Evolutionary conservation across 2,797 vertebrate species (phyloP).

Genomic region (Philypnodon macrostomus): DNA sequence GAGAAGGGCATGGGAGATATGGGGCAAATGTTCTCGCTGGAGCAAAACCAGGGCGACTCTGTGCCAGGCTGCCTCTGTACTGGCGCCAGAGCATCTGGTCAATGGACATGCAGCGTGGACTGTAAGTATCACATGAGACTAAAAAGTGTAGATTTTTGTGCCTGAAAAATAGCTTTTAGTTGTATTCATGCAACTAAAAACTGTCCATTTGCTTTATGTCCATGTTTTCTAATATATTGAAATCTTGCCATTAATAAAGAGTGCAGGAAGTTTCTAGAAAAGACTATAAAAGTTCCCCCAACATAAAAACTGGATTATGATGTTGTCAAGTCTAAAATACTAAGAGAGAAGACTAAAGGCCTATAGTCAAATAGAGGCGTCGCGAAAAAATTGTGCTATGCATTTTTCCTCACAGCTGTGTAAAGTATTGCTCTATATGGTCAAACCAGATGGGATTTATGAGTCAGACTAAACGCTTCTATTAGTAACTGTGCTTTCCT

Average conservation of each 20-base stretch:
- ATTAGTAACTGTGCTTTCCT: slow-evolving; percentile 7
- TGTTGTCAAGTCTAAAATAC: too few relatives aligned
- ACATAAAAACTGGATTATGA: too few relatives aligned
- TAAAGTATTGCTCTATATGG: neutral
- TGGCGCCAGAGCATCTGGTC: slow-evolving; percentile 38
- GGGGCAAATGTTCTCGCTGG: slow-evolving; percentile 41
- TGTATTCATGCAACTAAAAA: too few relatives aligned
- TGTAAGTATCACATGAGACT: too few relatives aligned
- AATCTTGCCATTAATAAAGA: too few relatives aligned
- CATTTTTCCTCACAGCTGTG: slow-evolving; percentile 3
- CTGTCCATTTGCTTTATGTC: too few relatives aligned
- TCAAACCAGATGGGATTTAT: slow-evolving; percentile 10
- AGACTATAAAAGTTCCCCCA: too few relatives aligned
- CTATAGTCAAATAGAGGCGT: neutral
- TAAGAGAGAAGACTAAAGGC: too few relatives aligned
- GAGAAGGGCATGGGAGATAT: neutral
- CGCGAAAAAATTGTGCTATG: neutral
- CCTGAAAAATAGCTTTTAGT: neutral
- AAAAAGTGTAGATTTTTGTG: too few relatives aligned
- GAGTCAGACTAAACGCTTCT: slow-evolving; percentile 3
- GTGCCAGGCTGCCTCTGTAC: slow-evolving; percentile 35
- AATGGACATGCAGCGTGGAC: slow-evolving; percentile 14
- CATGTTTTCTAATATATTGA: too few relatives aligned
- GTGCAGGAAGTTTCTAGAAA: too few relatives aligned
- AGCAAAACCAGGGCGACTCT: slow-evolving; percentile 29